Evolutionary conservation across 2,888 invertebrate genomes (phyloP), one percentile per base, ranked within the genome.

Genomic region (Ischnus inquisitorius): DNA sequence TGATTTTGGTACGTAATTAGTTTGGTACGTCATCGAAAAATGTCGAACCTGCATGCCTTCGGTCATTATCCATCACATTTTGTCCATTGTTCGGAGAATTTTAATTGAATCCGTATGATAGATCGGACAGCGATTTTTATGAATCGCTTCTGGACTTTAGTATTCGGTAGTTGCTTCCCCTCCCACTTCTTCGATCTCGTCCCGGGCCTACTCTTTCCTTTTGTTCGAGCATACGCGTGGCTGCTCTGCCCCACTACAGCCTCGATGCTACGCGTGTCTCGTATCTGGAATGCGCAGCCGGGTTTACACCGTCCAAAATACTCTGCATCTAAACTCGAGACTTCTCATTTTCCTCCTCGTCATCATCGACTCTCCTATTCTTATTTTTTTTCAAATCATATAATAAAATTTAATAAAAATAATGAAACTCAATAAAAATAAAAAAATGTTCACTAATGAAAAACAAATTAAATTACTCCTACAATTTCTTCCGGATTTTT

Each of bases 261-360:
- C 51, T 41, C 60, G 43, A 51, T 51, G 79, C 48, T 77, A 72
- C 81, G 67, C 75, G 60, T 62, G 57, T 51, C 85, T 86, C 65
- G 83, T 85, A 86, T 82, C 84, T 86, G 88, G 89, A 88, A 89
- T 89, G 88, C 86, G 74, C 86, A 88, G 85, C 71, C 86, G 60
- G 85, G 64, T 72, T 84, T 81, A 74, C 80, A 69, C 82, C 71
- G 85, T 39, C 64, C 85, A 82, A 84, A n/a, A 80, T 60, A 62
- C 77, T 83, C 76, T 75, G 67, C 8, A 41, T 16, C 74, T 74
- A 43, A 6, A 75, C 74, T 84, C 64, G 80, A 78, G 48, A 67
- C 77, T 79, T 65, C 74, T 79, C 39, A 6, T 28, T 54, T 8
- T n/a, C 19, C 69, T 4, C 16, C 69, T 68, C n/a, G n/a, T 67